Evolutionary conservation across 1,140 invertebrate species (phyloP), one percentile per base, ranked within the genome.

Genomic region (Drepana arcuata): DNA sequence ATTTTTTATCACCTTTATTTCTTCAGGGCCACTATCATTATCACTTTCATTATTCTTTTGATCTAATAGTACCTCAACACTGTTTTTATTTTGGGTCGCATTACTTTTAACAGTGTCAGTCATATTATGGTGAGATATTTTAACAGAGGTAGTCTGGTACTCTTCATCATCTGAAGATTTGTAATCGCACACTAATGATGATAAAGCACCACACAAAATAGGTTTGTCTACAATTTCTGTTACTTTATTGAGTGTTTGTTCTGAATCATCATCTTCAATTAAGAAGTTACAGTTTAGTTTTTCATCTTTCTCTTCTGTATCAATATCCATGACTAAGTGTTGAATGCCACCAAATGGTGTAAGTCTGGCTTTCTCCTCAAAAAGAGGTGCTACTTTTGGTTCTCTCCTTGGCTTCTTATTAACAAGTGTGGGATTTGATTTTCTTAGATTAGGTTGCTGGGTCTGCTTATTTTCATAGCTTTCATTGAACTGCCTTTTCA

Each of bases 141-240:
- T 21, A 21, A 4, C 4, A 21, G 18, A 21, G 18, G 4, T 21
- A 5, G 4, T 5, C 18, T 21, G 9, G 18, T 21, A 21, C 4
- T 9, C 61, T 34, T 83, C 80, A 34, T 85, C 83, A 64, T 84
- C 84, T 37, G 77, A 79, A 18, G 83, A 84, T 25, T 69, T 74
- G 75, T 88, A 88, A 35, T 84, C 71, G 46, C 69, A 73, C 34
- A 87, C 86, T 16, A 88, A 64, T 36, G 72, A 79, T 27, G 73
- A 69, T 35, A 88, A 62, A 13, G 85, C 84, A 45, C 80, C 80
- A 65, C 84, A 87, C 14, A 86, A 37, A n/a, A 55, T 42, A 14
- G 58, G 50, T 55, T 61, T 37, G 25, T 30, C 12, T 15, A 28
- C 15, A 14, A 38, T 40, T 57, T 27, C 27, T 27, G 32, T 14